These are phyloP conservation scores for Microctenopoma lineatum DNA, from an alignment of 2,797 vertebrate species.

Conservation along the genomic window DNA sequence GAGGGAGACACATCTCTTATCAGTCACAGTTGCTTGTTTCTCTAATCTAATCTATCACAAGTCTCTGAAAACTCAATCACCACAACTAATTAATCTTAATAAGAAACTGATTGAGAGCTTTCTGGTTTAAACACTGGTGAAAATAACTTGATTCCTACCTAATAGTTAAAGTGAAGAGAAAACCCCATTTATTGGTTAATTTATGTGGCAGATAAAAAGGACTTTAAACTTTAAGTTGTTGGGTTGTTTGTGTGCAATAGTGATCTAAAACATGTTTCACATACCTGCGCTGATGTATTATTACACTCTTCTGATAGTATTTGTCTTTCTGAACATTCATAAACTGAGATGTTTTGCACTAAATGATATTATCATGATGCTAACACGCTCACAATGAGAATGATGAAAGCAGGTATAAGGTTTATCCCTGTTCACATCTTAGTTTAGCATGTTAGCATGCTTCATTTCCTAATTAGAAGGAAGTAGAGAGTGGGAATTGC, in stretches of 20 bases:
- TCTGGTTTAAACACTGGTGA: slow-evolving; percentile 48
- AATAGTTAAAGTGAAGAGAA: slow-evolving; percentile 42
- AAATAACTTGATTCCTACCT: slow-evolving; percentile 58
- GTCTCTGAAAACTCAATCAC: slow-evolving; percentile 55
- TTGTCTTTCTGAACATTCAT: too few relatives aligned
- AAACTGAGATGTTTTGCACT: too few relatives aligned
- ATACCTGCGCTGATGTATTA: too few relatives aligned
- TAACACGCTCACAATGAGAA: neutral
- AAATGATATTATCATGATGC: too few relatives aligned
- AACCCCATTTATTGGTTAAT: slow-evolving; percentile 27
- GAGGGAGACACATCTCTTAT: slow-evolving; percentile 29
- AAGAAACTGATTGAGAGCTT: slow-evolving; percentile 65
- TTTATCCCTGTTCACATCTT: too few relatives aligned
- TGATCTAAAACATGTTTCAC: too few relatives aligned
- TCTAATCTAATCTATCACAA: slow-evolving; percentile 43
- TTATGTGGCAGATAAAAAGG: neutral
- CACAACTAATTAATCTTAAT: slow-evolving; percentile 55
- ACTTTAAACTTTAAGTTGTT: slow-evolving; percentile 1
- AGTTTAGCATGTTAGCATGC: too few relatives aligned
- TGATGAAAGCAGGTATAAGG: neutral
- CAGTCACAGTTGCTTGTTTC: slow-evolving; percentile 47
- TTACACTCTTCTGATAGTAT: too few relatives aligned
- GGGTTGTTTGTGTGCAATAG: too few relatives aligned
- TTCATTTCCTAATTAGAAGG: too few relatives aligned
- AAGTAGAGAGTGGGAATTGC: neutral